Percentiles rank a stretch among this genome's conserved stretches.
Conservation (phyloP, 2,888 invertebrate species). For the Serripes groenlandicus region DNA sequence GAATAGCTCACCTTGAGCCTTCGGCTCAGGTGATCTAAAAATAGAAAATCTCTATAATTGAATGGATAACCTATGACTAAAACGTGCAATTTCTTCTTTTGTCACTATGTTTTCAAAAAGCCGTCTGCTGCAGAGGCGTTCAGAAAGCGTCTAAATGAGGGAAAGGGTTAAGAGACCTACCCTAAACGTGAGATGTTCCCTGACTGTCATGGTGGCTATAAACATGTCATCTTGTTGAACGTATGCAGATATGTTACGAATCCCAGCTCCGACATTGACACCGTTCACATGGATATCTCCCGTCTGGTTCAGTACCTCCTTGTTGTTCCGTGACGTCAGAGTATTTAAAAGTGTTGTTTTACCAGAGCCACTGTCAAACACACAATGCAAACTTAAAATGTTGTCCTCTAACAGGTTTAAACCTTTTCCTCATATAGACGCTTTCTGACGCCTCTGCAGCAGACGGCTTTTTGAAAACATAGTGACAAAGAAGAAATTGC, state of each 20-base stretch:
- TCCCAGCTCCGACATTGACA: slow-evolving; percentile 85
- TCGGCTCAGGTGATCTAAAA: no score
- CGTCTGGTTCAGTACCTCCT: slow-evolving; percentile 78
- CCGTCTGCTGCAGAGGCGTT: neutral
- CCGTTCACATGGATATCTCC: slow-evolving; percentile 89
- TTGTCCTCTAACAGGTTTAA: neutral
- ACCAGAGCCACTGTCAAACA: slow-evolving; percentile 91
- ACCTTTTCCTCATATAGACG: neutral
- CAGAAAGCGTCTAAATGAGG: neutral
- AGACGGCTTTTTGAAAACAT: neutral
- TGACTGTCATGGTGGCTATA: slow-evolving; percentile 95
- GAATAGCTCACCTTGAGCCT: no score
- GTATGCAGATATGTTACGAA: slow-evolving; percentile 91
- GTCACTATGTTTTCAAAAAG: neutral
- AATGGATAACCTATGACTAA: no score
- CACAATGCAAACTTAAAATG: neutral
- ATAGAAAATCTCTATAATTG: no score
- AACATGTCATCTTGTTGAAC: slow-evolving; percentile 98
- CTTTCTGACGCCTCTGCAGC: neutral
- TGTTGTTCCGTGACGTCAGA: slow-evolving; percentile 93
- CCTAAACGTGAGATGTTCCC: slow-evolving; percentile 96
- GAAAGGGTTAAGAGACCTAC: slow-evolving; percentile 86
- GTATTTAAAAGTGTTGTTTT: slow-evolving; percentile 97
- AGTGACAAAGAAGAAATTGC: neutral
- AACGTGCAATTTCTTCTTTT: neutral